Base-by-base conservation (phyloP, 2,888 invertebrate species). In the Leptarthrus brevirostris region DNA sequence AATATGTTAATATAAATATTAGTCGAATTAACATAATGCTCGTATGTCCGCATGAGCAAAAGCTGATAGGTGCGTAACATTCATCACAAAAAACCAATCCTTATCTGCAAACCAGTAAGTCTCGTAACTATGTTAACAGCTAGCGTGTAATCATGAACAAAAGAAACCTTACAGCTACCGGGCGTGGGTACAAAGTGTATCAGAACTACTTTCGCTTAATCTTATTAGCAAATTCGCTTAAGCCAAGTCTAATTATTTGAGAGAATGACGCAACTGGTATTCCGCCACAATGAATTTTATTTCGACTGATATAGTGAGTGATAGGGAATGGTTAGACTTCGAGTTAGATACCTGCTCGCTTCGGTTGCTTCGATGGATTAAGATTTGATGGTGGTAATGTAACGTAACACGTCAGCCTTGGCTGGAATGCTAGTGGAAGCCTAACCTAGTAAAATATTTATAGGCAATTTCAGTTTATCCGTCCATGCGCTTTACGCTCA, bases 361-460 rank as follows among this genome's bases (percentile, higher is more conserved):
- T 58, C 12, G 12, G 40, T 40, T 40, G 12, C 40, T 40, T 40
- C 40, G 12, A 40, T 18, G 18, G 12, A 30, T 18, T 58, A 5
- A 30, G 58, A 10, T 58, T 12, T 36, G 36, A 36, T 58, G 36
- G 58, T 12, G 58, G 58, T 18, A 30, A 22, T 22, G 58, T 58
- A 58, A 36, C 36, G 58, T 36, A 58, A 58, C 58, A 58, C 58
- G 14, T 36, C 58, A 58, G 58, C 58, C 58, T 58, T 58, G 58
- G 36, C 36, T 40, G 58, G 58, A 26, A 58, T 58, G 58, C 58
- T 3, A 58, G 18, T 16, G 8, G 4, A 34, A 40, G 36, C 58
- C 20, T 34, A 20, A 58, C 20, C 36, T 36, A n/a, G n/a, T n/a
- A n/a, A n/a, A n/a, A n/a, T 2, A 34, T 18, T 16, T 20, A 12